Evolutionary conservation across 2,797 vertebrate genomes (phyloP).

Genomic region (Schizopygopsis pylzovi): DNA sequence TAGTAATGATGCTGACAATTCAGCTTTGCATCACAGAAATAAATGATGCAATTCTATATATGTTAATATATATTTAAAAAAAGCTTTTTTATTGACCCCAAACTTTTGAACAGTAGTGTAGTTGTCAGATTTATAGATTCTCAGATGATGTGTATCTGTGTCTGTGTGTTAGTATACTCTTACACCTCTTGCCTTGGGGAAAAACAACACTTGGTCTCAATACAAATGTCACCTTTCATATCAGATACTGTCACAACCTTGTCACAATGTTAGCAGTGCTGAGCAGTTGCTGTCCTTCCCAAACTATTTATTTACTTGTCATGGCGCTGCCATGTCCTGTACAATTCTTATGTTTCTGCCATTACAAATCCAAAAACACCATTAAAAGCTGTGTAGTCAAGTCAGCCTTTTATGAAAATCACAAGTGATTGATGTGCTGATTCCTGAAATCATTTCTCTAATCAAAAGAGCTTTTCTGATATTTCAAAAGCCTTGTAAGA

Average conservation of each 20-base stretch:
- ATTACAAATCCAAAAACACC: neutral
- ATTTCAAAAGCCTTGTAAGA: constrained; percentile 17
- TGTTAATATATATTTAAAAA: neutral
- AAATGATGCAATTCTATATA: neutral
- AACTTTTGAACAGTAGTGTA: constrained; percentile 15
- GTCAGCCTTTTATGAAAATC: neutral
- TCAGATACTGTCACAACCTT: constrained; percentile 39
- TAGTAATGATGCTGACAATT: neutral
- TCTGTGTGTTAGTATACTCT: constrained; percentile 24
- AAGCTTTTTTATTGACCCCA: too few species aligned
- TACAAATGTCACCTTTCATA: constrained; percentile 43
- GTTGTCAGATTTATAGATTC: constrained; percentile 26
- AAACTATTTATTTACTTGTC: neutral
- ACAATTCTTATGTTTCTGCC: neutral
- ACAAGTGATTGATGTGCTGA: neutral
- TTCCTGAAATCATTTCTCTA: constrained; percentile 7
- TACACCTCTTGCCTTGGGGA: constrained; percentile 26
- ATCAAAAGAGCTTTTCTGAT: constrained; percentile 7
- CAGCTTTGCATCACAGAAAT: neutral
- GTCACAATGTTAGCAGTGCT: constrained; percentile 21
- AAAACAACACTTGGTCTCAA: constrained; percentile 49
- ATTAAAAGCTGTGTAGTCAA: neutral
- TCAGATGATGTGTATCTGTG: neutral
- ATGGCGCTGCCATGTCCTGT: neutral
- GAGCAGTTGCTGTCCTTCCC: constrained; percentile 8